phyloP scores from a whole-genome alignment of 2,797 vertebrate species.

The Capromys pilorides region DNA sequence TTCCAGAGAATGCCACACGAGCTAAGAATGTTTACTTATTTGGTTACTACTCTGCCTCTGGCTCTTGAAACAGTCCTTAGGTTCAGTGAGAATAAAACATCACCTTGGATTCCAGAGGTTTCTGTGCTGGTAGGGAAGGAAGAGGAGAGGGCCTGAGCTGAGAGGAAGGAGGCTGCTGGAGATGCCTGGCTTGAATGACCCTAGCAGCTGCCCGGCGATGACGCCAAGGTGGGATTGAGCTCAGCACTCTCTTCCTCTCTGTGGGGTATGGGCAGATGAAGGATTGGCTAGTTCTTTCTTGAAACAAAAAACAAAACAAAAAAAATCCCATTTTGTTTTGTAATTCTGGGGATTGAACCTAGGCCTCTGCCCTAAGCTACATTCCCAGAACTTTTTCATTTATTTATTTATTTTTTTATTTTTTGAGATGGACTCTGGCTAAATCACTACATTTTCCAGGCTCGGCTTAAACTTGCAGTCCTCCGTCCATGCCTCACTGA shows the following conservation, averaged over 20 bases:
- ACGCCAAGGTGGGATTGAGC: no score
- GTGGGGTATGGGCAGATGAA: not conserved
- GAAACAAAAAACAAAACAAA: not conserved
- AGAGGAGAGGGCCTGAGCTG: not conserved
- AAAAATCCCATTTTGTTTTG: not conserved
- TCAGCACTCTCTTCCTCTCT: not conserved
- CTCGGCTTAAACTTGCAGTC: not conserved
- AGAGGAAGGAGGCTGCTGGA: not conserved
- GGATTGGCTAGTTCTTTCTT: not conserved
- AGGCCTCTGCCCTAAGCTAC: not conserved
- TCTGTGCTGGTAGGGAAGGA: not conserved
- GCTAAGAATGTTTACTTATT: not conserved
- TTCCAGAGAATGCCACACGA: slow-evolving; percentile 14
- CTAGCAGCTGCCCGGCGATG: not conserved
- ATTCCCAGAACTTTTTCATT: not conserved
- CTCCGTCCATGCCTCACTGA: not conserved
- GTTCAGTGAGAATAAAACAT: slow-evolving; percentile 28
- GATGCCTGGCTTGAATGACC: not conserved
- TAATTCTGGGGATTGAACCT: not conserved
- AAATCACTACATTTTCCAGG: not conserved
- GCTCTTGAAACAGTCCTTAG: not conserved
- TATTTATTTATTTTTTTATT: not conserved
- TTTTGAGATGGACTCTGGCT: not conserved
- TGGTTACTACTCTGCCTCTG: not conserved
- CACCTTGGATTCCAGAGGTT: not conserved